Percentiles rank a stretch among this genome's conserved stretches.
Conservation (phyloP, 2,888 invertebrate species). For the Zeuzera pyrina region DNA sequence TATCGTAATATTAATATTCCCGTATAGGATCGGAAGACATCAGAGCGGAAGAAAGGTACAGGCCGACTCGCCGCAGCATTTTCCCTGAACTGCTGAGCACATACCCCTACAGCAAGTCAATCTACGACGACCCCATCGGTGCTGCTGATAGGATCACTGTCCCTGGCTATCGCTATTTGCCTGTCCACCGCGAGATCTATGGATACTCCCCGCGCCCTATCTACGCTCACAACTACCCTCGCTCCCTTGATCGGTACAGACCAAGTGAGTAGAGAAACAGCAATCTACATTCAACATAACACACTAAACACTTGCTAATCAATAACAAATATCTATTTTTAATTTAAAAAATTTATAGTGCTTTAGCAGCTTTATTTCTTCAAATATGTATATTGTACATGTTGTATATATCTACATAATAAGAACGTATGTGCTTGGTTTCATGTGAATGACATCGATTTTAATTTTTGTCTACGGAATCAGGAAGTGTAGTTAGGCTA, state of each 20-base stretch:
- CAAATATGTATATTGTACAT: too few relatives aligned
- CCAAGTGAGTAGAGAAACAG: slow-evolving; percentile 93
- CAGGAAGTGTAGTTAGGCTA: too few relatives aligned
- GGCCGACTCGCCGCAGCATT: slow-evolving; percentile 80
- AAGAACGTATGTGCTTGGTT: too few relatives aligned
- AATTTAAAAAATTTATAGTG: too few relatives aligned
- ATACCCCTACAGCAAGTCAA: slow-evolving; percentile 88
- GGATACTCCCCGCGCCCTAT: slow-evolving; percentile 91
- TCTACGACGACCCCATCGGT: slow-evolving; percentile 87
- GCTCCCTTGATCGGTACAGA: slow-evolving; percentile 82
- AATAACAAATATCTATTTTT: too few relatives aligned
- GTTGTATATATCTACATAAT: too few relatives aligned
- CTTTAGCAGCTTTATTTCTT: too few relatives aligned
- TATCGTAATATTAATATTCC: slow-evolving; percentile 1
- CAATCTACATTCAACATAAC: too few relatives aligned
- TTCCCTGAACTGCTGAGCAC: slow-evolving; percentile 81
- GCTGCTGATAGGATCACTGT: slow-evolving; percentile 89
- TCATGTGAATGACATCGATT: too few relatives aligned
- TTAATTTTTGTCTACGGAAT: too few relatives aligned
- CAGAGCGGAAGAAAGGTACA: slow-evolving; percentile 88
- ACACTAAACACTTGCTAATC: too few relatives aligned
- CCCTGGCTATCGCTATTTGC: slow-evolving; percentile 92
- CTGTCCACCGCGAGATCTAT: slow-evolving; percentile 91
- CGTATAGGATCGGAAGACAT: slow-evolving; percentile 90
- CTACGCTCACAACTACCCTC: slow-evolving; percentile 88